phyloP scores from a whole-genome alignment of 2,888 invertebrate genomes.

The Patella ulyssiponensis region DNA sequence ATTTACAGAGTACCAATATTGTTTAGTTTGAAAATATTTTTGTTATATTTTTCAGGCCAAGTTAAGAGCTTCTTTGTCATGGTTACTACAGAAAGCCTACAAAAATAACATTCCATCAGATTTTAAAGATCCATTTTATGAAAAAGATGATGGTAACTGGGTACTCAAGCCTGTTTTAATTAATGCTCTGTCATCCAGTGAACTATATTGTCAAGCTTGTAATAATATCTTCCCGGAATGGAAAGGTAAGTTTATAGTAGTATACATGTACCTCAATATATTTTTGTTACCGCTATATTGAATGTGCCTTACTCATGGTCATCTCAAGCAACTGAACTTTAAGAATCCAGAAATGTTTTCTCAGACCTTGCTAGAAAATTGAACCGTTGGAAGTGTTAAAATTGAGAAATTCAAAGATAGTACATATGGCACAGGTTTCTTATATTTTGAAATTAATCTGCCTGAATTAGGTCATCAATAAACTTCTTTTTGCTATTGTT shows the following conservation, averaged over 20 bases:
- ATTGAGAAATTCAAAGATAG: too few relatives aligned
- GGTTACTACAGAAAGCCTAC: constrained; percentile 96
- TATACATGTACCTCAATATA: background rate
- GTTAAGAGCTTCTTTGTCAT: constrained; percentile 94
- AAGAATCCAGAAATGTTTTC: too few relatives aligned
- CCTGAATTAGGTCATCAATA: too few relatives aligned
- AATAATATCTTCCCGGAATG: constrained; percentile 93
- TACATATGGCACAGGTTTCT: too few relatives aligned
- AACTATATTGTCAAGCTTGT: constrained; percentile 93
- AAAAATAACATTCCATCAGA: constrained; percentile 84
- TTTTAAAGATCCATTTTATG: constrained; percentile 93
- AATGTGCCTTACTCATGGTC: too few relatives aligned
- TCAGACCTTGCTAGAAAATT: too few relatives aligned
- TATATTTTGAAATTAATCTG: too few relatives aligned
- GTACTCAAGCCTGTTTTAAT: constrained; percentile 94
- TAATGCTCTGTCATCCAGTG: constrained; percentile 92
- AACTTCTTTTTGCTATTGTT: too few relatives aligned
- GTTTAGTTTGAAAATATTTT: background rate
- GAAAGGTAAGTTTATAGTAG: constrained; percentile 48
- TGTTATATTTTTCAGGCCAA: constrained; percentile 84
- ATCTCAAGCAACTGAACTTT: too few relatives aligned
- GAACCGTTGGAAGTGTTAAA: too few relatives aligned
- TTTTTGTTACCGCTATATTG: background rate
- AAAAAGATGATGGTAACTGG: constrained; percentile 94
- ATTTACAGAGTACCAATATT: too few relatives aligned